A percentile compares a stretch with the other conserved stretches of the same genome.
phyloP scores from a whole-genome alignment of 2,113 vertebrate species.

The Syngnathoides biaculeatus region DNA sequence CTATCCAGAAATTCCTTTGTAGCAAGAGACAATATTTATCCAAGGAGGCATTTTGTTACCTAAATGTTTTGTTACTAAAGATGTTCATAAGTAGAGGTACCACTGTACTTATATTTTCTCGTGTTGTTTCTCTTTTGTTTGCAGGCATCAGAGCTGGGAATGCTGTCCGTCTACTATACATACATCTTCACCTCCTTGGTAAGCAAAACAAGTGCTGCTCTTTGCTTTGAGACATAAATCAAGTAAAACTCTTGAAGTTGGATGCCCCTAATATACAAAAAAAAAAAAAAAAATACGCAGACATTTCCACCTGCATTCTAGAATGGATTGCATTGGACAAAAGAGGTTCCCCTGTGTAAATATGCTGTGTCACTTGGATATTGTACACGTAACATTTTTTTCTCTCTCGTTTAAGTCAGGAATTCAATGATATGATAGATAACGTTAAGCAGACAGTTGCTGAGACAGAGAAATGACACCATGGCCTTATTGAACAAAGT shows the following conservation, averaged over 20 bases:
- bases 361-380: slow-evolving; percentile 15
- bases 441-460: slow-evolving; percentile 11
- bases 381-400: slow-evolving; percentile 13
- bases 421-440: slow-evolving; percentile 22
- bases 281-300: too few species aligned
- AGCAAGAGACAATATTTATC: too few species aligned
- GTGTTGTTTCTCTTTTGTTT: slow-evolving; percentile 45
- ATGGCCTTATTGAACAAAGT: slow-evolving; percentile 10
- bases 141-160: slow-evolving; percentile 94
- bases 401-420: slow-evolving; percentile 16
- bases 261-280: not conserved
- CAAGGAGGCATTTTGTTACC: too few species aligned
- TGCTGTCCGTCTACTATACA: slow-evolving; percentile 96
- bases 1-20: too few species aligned
- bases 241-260: not conserved
- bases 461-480: slow-evolving; percentile 17
- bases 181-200: slow-evolving; percentile 99
- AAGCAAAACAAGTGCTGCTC: slow-evolving; percentile 58
- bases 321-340: not conserved
- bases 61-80: too few species aligned
- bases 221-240: slow-evolving; percentile 2
- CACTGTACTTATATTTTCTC: slow-evolving; percentile 21
- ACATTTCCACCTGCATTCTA: too few species aligned
- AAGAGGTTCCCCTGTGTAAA: not conserved
- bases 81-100: too few species aligned